These are phyloP conservation scores for Aix galericulata DNA, from an alignment of 2,113 vertebrate species.

Conservation along the genomic window DNA sequence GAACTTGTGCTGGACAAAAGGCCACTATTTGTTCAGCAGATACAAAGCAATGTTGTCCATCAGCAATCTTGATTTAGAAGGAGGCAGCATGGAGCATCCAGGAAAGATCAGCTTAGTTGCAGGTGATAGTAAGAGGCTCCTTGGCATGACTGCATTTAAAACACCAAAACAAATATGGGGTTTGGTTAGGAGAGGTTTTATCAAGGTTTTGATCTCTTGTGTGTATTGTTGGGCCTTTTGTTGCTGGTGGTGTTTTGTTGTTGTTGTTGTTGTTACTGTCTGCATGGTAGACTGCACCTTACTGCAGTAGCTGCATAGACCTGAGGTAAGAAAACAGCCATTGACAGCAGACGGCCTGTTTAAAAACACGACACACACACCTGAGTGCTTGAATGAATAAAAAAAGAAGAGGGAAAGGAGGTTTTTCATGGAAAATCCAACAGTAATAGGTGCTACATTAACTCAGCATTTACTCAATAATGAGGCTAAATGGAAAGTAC, in stretches of 20 bases:
- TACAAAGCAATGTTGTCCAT: slow-evolving; percentile 83
- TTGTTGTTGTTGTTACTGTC: neutral
- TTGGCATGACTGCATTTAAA: slow-evolving; percentile 70
- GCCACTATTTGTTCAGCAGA: slow-evolving; percentile 84
- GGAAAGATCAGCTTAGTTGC: slow-evolving; percentile 83
- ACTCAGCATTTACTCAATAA: slow-evolving; percentile 83
- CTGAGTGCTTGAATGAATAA: slow-evolving; percentile 80
- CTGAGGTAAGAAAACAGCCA: slow-evolving; percentile 68
- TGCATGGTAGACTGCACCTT: neutral
- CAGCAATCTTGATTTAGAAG: slow-evolving; percentile 82
- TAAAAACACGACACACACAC: slow-evolving; percentile 79
- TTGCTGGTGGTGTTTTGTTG: too few species aligned
- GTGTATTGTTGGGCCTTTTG: too few species aligned
- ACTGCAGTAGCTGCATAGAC: slow-evolving; percentile 47
- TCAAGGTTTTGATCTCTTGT: neutral
- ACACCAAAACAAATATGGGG: slow-evolving; percentile 66
- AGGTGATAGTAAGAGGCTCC: slow-evolving; percentile 80
- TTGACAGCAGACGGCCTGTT: slow-evolving; percentile 63
- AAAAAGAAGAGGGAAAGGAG: slow-evolving; percentile 68
- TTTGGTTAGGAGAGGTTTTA: slow-evolving; percentile 48
- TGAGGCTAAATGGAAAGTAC: slow-evolving; percentile 82
- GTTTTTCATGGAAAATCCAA: slow-evolving; percentile 78
- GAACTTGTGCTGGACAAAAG: slow-evolving; percentile 88
- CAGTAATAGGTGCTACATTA: slow-evolving; percentile 80
- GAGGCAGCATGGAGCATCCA: slow-evolving; percentile 70